Evolutionary conservation across 2,113 vertebrate species (phyloP).

Genomic region (Neopipo cinnamomea): DNA sequence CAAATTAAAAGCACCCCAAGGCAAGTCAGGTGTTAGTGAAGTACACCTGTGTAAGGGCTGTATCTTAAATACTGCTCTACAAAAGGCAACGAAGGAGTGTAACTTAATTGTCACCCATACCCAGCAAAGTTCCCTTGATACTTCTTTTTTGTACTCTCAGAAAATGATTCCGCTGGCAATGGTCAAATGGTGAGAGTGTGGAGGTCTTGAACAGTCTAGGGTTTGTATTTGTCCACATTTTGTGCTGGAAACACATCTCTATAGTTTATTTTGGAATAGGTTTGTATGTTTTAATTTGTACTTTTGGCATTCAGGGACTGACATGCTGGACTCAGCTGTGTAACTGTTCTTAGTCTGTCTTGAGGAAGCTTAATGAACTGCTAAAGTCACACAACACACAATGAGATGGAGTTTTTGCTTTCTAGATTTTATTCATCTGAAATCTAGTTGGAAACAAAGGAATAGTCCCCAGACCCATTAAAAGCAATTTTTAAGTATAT

Average conservation of each 20-base stretch:
- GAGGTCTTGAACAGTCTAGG: background rate
- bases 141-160: background rate
- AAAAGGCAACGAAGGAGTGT: background rate
- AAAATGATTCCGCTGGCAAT: background rate
- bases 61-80: background rate
- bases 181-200: background rate
- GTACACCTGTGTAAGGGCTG: background rate
- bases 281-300: constrained; percentile 13
- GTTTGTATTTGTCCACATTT: background rate
- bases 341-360: background rate
- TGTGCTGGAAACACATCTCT: background rate
- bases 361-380: constrained; percentile 20
- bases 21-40: background rate
- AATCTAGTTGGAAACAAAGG: background rate
- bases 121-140: background rate
- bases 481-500: background rate
- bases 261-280: constrained; percentile 26
- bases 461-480: background rate
- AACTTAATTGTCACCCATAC: background rate
- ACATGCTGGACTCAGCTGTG: background rate
- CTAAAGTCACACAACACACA: background rate
- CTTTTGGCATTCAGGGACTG: background rate
- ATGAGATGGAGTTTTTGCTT: background rate
- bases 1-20: background rate
- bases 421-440: background rate